These are phyloP conservation scores for Elegia similella DNA, from an alignment of 2,888 invertebrate genomes.

Conservation along the genomic window DNA sequence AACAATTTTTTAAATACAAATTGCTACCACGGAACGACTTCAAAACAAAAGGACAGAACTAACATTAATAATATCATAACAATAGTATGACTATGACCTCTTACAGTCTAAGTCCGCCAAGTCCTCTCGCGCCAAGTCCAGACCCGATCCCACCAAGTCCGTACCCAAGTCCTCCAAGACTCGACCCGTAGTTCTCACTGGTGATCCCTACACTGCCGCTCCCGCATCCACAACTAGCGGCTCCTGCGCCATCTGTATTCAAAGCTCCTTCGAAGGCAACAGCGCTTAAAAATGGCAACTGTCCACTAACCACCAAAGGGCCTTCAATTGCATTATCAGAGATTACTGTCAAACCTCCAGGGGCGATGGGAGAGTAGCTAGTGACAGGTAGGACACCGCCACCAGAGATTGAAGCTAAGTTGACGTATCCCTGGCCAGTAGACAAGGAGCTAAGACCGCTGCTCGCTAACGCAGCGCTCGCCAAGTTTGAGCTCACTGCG, in stretches of 20 bases:
- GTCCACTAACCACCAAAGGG: conserved; percentile 30
- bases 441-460: neutral
- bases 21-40: no score
- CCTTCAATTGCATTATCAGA: conserved; percentile 41
- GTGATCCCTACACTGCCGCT: conserved; percentile 44
- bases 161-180: conserved; percentile 2
- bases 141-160: neutral
- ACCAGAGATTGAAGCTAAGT: conserved; percentile 24
- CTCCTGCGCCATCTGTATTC: conserved; percentile 41
- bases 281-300: conserved; percentile 37
- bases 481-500: neutral
- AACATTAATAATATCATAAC: no score
- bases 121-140: neutral
- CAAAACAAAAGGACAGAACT: no score
- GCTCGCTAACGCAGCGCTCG: neutral
- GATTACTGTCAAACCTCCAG: conserved; percentile 39
- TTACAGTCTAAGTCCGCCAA: conserved; percentile 10
- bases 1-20: no score
- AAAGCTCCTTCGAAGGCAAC: conserved; percentile 37
- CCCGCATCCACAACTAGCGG: conserved; percentile 47
- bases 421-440: neutral
- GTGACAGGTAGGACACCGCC: conserved; percentile 36
- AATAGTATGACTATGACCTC: neutral
- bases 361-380: conserved; percentile 40
- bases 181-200: conserved; percentile 1